Conservation (phyloP, 2,797 vertebrate species). For the Nyctibius grandis region DNA sequence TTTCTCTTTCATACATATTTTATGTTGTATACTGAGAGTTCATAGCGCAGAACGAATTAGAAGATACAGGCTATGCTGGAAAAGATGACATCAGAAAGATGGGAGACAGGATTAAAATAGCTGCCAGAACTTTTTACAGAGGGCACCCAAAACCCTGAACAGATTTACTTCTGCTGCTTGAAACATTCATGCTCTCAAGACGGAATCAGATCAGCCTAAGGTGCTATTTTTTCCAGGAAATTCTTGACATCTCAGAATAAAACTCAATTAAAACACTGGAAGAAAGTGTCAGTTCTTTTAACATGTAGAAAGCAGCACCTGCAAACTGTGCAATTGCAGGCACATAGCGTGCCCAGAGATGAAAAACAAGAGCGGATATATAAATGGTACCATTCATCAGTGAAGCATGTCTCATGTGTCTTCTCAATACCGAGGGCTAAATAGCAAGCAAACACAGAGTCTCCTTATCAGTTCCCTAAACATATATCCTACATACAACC, state of each 20-base stretch:
- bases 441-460: neutral
- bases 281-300: constrained; percentile 4
- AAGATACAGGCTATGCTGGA: neutral
- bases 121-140: constrained; percentile 16
- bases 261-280: neutral
- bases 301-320: neutral
- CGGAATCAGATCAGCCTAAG: neutral
- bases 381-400: constrained; percentile 6
- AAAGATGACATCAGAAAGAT: neutral
- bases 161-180: constrained; percentile 4
- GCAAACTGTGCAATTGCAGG: neutral
- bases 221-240: neutral
- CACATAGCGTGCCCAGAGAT: neutral
- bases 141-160: neutral
- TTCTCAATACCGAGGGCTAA: constrained; percentile 3
- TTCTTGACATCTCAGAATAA: neutral
- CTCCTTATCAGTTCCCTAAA: neutral
- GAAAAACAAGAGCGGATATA: constrained; percentile 26
- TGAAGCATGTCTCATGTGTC: constrained; percentile 35
- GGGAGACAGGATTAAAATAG: constrained; percentile 10
- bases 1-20: neutral
- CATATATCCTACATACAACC: neutral
- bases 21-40: constrained; percentile 13
- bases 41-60: neutral
- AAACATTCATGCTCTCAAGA: neutral